Conservation (phyloP, 2,797 vertebrate genomes). For the Phyllotis vaccarum region DNA sequence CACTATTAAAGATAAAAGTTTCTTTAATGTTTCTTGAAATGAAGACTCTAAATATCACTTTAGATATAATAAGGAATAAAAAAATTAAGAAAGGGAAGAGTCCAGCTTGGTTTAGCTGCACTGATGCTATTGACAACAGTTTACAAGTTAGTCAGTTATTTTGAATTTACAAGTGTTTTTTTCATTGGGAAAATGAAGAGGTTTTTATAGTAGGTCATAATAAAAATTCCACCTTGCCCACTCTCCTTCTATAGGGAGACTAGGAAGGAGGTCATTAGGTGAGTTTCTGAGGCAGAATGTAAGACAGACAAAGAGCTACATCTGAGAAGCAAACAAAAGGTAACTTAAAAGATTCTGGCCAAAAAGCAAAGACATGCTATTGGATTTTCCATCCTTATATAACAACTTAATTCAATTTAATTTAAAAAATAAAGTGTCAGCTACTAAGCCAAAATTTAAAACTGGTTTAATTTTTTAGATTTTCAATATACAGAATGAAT, state of each 20-base stretch:
- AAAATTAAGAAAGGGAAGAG: not conserved
- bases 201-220: conserved; percentile 24
- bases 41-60: conserved; percentile 32
- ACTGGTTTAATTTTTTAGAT: conserved; percentile 51
- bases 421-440: conserved; percentile 22
- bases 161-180: not conserved
- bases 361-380: not conserved
- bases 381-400: not conserved
- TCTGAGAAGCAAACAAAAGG: conserved; percentile 9
- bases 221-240: not conserved
- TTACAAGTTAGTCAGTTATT: not conserved
- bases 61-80: conserved; percentile 26
- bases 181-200: conserved; percentile 30
- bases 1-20: not conserved
- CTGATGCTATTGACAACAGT: not conserved
- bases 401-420: conserved; percentile 38
- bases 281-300: not conserved
- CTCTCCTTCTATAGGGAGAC: not conserved
- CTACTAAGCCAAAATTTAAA: conserved; percentile 49
- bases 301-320: not conserved
- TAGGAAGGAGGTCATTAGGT: not conserved
- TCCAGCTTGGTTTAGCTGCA: not conserved
- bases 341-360: not conserved
- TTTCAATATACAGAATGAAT: conserved; percentile 25
- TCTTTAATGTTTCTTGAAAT: conserved; percentile 46